A percentile compares a stretch with the other conserved stretches of the same genome.
phyloP scores from a whole-genome alignment of 2,888 invertebrate species.

The Lithophane leautieri region DNA sequence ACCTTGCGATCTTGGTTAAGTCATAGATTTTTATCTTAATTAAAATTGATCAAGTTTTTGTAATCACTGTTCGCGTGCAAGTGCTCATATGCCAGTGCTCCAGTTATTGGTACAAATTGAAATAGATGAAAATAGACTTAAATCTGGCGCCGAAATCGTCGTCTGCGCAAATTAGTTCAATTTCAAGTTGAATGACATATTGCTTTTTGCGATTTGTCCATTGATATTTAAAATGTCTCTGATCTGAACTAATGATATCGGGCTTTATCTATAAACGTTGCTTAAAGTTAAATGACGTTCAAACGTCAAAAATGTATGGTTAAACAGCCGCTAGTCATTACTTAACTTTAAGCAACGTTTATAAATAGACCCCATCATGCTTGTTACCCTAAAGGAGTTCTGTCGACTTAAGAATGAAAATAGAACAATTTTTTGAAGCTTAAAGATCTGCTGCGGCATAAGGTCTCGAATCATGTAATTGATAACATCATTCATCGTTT shows the following conservation, averaged over 20 bases:
- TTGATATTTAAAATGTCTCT: not conserved
- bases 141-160: constrained; percentile 37
- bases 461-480: not conserved
- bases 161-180: constrained; percentile 40
- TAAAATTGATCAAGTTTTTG: constrained; percentile 45
- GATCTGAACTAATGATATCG: no score
- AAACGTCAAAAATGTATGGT: no score
- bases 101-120: constrained; percentile 58
- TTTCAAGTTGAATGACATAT: constrained; percentile 42
- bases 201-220: not conserved
- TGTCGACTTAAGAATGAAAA: not conserved
- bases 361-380: no score
- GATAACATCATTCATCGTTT: no score
- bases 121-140: constrained; percentile 55
- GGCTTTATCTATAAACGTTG: no score
- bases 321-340: no score
- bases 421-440: no score
- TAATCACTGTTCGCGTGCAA: constrained; percentile 54
- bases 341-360: no score
- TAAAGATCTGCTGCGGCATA: not conserved
- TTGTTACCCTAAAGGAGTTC: no score
- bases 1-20: not conserved
- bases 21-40: constrained; percentile 46
- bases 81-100: constrained; percentile 36
- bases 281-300: no score